Base-by-base conservation (phyloP, 1,140 invertebrate species). In the Drosophila novamexicana region DNA sequence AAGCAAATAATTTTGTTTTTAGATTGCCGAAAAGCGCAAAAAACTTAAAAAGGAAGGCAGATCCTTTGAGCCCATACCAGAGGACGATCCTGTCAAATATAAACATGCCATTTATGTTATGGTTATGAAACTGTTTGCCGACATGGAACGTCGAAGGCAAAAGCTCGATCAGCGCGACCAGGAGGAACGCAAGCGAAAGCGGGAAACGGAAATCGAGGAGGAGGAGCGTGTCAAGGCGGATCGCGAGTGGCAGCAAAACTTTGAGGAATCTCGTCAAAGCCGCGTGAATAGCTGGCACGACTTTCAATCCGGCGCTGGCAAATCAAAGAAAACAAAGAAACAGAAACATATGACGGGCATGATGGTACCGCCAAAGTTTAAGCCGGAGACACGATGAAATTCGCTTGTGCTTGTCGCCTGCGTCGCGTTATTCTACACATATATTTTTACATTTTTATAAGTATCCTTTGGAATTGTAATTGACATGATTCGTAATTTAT, bases 101-200 rank as follows among this genome's bases (percentile, higher is more conserved):
- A 97, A 97, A 93, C 98, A 98, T 94, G 96, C 98, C 16, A 95
- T 99, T 16, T 98, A 98, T 94, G 98, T 99, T 9, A 97, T 99
- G 95, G 99, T 98, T 4, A 99, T 99, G 97, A 99, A 99, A 95
- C 93, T 99, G 36, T 99, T 99, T 95, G 98, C 98, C 56, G 98
- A 99, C 93, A 96, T 99, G 95, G 98, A 97, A 93, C 93, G 97
- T 69, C 96, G 97, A 94, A 94, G 96, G 65, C 95, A 97, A 83
- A 96, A 97, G 81, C 93, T 97, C 44, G 97, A 98, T 83, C 95
- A 96, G 14, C 94, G 97, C 79, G 97, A 98, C 83, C 97, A 97
- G 93, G 97, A 99, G 92, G 98, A 99, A 91, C 94, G 97, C 54
- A 99, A 99, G 93, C 93, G 98, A 56, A 99, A 99, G 93, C 94